Evolutionary conservation across 2,113 vertebrate species (phyloP).

Genomic region (Passer domesticus): DNA sequence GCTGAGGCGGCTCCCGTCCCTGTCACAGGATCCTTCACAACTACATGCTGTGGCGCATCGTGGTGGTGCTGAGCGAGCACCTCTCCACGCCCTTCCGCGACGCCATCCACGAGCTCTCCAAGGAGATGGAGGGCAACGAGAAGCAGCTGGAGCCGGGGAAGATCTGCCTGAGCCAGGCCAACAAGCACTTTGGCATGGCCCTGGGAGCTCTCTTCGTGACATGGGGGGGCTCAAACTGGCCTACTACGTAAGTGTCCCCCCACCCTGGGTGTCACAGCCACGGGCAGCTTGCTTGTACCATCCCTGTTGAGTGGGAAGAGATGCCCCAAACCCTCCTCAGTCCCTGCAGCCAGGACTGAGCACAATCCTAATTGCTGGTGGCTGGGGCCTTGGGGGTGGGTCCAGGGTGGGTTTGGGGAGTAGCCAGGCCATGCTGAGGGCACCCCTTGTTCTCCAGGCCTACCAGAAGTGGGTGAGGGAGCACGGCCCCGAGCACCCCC

Average conservation of each 20-base stretch:
- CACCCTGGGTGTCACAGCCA: background rate
- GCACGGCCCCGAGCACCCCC: slow-evolving; percentile 90
- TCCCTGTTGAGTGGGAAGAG: background rate
- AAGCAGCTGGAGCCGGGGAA: slow-evolving; percentile 85
- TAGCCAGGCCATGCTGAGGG: background rate
- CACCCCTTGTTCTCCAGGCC: slow-evolving; percentile 74
- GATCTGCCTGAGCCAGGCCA: slow-evolving; percentile 92
- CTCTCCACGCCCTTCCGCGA: slow-evolving; percentile 92
- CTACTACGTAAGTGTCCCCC: slow-evolving; percentile 84
- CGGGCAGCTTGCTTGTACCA: slow-evolving; percentile 15
- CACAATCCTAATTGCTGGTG: background rate
- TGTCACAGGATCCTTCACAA: slow-evolving; percentile 89
- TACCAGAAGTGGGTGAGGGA: slow-evolving; percentile 99
- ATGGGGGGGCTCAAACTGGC: slow-evolving; percentile 95
- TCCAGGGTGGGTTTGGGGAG: background rate
- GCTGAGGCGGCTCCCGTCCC: background rate
- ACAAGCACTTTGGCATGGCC: slow-evolving; percentile 97
- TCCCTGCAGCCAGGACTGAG: background rate
- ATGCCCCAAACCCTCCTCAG: background rate
- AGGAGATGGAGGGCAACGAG: slow-evolving; percentile 93
- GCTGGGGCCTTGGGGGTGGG: background rate
- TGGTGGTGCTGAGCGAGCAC: slow-evolving; percentile 92
- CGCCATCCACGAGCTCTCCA: slow-evolving; percentile 92
- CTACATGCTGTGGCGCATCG: slow-evolving; percentile 97
- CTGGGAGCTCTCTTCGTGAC: slow-evolving; percentile 93